phyloP scores from a whole-genome alignment of 2,888 invertebrate species.

The Mythimna impura region DNA sequence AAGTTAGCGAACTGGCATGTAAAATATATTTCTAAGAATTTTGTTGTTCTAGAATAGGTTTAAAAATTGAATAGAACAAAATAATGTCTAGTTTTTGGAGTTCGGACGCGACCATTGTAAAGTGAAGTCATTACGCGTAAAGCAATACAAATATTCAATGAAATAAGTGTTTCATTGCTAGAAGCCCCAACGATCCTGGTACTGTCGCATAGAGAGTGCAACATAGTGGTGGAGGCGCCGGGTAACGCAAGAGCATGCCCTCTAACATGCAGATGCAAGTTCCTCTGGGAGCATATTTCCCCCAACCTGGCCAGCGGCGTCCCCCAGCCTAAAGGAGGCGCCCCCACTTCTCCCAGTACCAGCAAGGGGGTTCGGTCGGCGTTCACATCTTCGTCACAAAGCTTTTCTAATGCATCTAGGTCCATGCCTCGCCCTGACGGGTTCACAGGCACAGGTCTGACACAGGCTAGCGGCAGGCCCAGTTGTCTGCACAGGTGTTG shows the following conservation, averaged over 20 bases:
- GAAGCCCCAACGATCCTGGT: too few species aligned
- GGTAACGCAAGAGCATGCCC: slow-evolving; percentile 96
- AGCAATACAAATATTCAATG: too few species aligned
- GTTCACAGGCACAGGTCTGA: slow-evolving; percentile 96
- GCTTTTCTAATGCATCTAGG: slow-evolving; percentile 94
- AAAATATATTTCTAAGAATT: too few species aligned
- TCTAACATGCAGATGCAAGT: slow-evolving; percentile 97
- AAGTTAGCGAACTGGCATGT: too few species aligned
- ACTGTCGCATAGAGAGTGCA: fast-evolving
- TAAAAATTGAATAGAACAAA: too few species aligned
- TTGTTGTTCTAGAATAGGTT: too few species aligned
- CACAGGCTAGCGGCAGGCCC: slow-evolving; percentile 96
- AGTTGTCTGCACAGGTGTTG: slow-evolving; percentile 95
- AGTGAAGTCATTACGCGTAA: too few species aligned
- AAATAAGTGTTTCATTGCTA: too few species aligned
- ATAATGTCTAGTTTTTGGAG: too few species aligned
- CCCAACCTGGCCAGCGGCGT: slow-evolving; percentile 94
- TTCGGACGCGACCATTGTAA: too few species aligned
- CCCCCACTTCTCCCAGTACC: slow-evolving; percentile 95
- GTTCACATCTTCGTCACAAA: slow-evolving; percentile 94
- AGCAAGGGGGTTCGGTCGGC: slow-evolving; percentile 93
- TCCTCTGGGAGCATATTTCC: slow-evolving; percentile 94
- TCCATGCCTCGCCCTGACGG: slow-evolving; percentile 92
- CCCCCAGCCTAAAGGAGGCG: slow-evolving; percentile 96
- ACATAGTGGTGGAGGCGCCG: slow-evolving; percentile 79